Percentiles rank a stretch among this genome's conserved stretches.
These are phyloP conservation scores for Lycodopsis pacificus DNA, from an alignment of 2,797 vertebrate species.

Conservation along the genomic window DNA sequence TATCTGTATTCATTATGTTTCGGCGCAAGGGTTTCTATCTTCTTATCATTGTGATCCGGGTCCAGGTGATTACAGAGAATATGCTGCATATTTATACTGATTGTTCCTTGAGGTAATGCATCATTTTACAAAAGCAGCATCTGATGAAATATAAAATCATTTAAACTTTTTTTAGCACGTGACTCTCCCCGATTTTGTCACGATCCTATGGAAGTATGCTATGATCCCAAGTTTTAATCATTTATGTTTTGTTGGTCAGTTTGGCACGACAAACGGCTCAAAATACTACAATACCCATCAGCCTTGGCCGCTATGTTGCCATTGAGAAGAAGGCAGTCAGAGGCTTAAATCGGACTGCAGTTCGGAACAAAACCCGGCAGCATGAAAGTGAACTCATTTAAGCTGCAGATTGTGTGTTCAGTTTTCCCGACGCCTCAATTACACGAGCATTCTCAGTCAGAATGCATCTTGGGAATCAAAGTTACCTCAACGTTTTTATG, in stretches of 20 bases:
- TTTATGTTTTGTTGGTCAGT: background rate
- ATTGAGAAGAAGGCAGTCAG: background rate
- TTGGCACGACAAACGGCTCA: background rate
- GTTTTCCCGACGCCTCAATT: background rate
- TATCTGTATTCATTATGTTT: conserved; percentile 8
- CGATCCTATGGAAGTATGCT: background rate
- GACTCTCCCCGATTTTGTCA: background rate
- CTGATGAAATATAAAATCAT: background rate
- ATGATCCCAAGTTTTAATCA: background rate
- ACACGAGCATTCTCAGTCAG: background rate
- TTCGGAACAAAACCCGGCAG: background rate
- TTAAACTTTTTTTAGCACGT: background rate
- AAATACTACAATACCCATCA: too few species aligned
- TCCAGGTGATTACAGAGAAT: conserved; percentile 10
- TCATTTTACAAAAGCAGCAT: background rate
- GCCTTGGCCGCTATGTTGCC: too few species aligned
- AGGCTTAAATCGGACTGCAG: background rate
- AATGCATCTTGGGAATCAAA: background rate
- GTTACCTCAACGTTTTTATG: background rate
- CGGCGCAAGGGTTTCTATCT: background rate
- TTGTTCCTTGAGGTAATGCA: background rate
- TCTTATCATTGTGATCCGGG: background rate
- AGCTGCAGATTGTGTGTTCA: background rate
- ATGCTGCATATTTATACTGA: background rate
- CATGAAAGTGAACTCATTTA: background rate